These are phyloP conservation scores for Hybognathus amarus DNA, from an alignment of 2,797 vertebrate genomes.

Conservation along the genomic window DNA sequence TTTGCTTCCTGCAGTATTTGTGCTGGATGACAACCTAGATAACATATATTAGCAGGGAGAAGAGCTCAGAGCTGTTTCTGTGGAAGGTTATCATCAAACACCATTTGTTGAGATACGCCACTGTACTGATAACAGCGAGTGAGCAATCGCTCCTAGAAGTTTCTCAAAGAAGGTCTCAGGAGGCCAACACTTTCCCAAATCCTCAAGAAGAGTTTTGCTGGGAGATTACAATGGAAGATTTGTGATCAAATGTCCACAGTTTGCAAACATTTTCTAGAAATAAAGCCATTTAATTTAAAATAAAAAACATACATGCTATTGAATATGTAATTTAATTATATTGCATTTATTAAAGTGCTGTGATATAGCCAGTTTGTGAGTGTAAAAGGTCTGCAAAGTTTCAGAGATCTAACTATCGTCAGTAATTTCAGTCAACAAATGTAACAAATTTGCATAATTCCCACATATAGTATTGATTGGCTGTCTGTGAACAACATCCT, in stretches of 20 bases:
- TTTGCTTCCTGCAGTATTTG: constrained; percentile 12
- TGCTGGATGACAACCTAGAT: constrained; percentile 19
- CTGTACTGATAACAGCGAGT: not conserved
- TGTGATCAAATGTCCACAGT: not conserved
- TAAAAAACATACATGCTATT: not conserved
- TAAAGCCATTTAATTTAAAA: not conserved
- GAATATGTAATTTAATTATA: not conserved
- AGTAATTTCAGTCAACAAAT: too few species aligned
- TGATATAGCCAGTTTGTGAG: too few species aligned
- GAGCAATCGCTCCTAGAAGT: not conserved
- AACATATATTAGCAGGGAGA: constrained; percentile 24
- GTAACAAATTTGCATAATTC: too few species aligned
- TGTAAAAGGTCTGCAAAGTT: too few species aligned
- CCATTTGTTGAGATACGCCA: constrained; percentile 14
- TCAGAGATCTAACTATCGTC: too few species aligned
- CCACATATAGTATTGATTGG: too few species aligned
- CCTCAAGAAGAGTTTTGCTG: not conserved
- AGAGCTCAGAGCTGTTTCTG: not conserved
- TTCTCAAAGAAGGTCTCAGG: not conserved
- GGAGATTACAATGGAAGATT: not conserved
- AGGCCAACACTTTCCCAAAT: not conserved
- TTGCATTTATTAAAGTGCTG: too few species aligned
- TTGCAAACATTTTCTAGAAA: not conserved
- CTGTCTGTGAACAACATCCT: too few species aligned
- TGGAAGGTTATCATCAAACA: constrained; percentile 17